Conservation (phyloP, 2,888 invertebrate genomes). For the Atherix ibis region DNA sequence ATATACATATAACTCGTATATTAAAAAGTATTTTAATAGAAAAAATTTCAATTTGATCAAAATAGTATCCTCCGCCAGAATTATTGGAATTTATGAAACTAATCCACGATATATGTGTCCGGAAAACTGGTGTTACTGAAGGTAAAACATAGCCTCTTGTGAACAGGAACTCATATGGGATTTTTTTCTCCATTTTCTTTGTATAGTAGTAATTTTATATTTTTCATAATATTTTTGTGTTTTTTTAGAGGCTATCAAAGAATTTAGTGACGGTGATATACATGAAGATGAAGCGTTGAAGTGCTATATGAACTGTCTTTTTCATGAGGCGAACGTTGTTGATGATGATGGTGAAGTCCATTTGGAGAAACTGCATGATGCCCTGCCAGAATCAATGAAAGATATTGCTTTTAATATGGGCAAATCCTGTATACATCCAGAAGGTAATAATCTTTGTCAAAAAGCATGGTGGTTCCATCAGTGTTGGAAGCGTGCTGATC, state of each 20-base stretch:
- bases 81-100: conserved; percentile 24
- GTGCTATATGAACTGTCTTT: conserved; percentile 32
- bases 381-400: conserved; percentile 21
- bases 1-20: background rate
- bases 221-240: too few species aligned
- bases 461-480: conserved; percentile 31
- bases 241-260: conserved; percentile 25
- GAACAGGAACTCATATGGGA: background rate
- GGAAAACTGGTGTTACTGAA: conserved; percentile 26
- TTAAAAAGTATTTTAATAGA: background rate
- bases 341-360: conserved; percentile 31
- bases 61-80: conserved; percentile 26
- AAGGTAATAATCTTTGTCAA: conserved; percentile 26
- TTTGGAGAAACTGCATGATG: conserved; percentile 22
- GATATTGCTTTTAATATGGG: conserved; percentile 23
- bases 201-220: background rate
- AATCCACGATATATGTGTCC: conserved; percentile 24
- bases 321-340: conserved; percentile 28
- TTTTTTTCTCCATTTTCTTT: background rate
- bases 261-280: conserved; percentile 31
- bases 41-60: background rate
- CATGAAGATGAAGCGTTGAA: conserved; percentile 30
- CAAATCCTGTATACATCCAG: conserved; percentile 24
- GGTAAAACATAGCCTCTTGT: conserved; percentile 18
- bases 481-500: conserved; percentile 24